Base-by-base conservation (phyloP, 2,797 vertebrate species). In the Poeciliopsis infans region DNA sequence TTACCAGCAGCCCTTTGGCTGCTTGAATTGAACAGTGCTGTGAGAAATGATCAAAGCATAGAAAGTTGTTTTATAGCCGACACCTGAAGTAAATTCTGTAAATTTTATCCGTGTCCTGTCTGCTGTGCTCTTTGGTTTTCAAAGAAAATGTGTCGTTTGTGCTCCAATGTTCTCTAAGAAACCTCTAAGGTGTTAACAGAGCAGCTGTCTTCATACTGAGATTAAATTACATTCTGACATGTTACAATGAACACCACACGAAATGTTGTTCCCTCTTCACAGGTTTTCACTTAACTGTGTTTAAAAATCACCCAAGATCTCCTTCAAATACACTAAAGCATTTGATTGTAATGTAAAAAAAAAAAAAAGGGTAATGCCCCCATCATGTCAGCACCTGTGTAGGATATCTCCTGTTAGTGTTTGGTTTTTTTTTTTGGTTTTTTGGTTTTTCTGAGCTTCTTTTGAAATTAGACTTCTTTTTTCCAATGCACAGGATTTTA, bases 401-500 rank as follows among this genome's bases (percentile, higher is more conserved):
- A 69, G 23, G 2, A 39, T 39, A 66, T 66, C 31, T 59, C 57
- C 28, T 39, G 39, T 69, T 13, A 2, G 23, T 25, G n/a, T n/a
- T 69, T 23, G 43, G 43, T 33, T n/a, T 33, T 36, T n/a, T 59
- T 45, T 46, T n/a, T 69, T 23, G 43, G 43, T 33, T n/a, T 16
- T 36, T n/a, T 59, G 31, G 31, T 45, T 46, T 46, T 46, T 46
- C 25, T 15, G 23, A n/a, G 25, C 39, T n/a, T 69, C 12, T n/a
- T 2, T 25, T 69, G 23, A 69, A n/a, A 11, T 45, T 69, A 41
- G 5, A 39, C 10, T 39, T 70, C 10, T 18, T 39, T 68, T 23
- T 8, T 15, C 28, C 20, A 46, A 85, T 66, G 16, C 28, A 74
- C 12, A 8, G 20, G 16, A 33, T 75, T 80, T 81, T 81, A 64